phyloP scores from a whole-genome alignment of 2,113 vertebrate species.

The Archilochus colubris region DNA sequence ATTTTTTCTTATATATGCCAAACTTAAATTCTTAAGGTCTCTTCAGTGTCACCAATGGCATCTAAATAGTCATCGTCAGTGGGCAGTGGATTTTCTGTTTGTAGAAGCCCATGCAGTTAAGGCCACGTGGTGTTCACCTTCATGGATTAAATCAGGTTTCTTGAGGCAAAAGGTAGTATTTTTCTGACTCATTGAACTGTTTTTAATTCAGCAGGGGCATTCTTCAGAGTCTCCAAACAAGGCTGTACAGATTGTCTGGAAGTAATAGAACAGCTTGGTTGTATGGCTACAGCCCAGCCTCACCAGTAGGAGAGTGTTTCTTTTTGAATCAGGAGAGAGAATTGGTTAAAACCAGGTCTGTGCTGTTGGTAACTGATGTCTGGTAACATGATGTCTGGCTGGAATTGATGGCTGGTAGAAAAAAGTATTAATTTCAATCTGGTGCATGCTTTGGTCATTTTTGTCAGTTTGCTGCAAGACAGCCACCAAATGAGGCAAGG shows the following conservation, averaged over 20 bases:
- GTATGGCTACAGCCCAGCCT: neutral
- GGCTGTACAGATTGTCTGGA: neutral
- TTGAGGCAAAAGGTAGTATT: neutral
- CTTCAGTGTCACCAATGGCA: neutral
- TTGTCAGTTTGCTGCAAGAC: neutral
- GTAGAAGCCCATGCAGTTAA: neutral
- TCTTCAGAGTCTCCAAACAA: neutral
- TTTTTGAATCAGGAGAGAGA: neutral
- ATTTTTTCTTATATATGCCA: neutral
- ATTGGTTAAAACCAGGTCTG: neutral
- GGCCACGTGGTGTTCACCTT: neutral
- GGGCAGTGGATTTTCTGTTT: neutral
- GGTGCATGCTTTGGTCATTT: neutral
- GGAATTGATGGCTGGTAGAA: neutral
- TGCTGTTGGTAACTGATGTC: neutral
- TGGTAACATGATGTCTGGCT: neutral
- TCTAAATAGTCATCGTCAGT: neutral
- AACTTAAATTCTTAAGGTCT: neutral
- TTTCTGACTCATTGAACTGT: neutral
- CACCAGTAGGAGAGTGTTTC: rapidly evolving
- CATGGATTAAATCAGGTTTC: neutral
- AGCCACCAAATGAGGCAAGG: neutral
- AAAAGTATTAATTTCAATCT: neutral
- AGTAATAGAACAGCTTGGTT: neutral
- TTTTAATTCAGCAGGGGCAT: neutral